Conservation (phyloP, 2,888 invertebrate species). For the Drosophila nr. fundita region DNA sequence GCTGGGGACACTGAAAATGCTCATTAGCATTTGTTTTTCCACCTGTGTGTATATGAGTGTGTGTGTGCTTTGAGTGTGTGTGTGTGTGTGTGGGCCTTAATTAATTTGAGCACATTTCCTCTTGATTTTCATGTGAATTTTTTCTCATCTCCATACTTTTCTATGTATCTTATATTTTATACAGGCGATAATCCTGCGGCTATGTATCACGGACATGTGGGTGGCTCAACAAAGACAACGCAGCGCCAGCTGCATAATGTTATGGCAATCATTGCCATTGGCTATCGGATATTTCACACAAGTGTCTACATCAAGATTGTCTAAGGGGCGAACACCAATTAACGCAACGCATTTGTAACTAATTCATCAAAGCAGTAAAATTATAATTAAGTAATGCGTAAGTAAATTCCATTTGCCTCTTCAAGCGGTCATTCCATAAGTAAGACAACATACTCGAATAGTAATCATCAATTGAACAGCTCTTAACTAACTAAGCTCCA, state of each 20-base stretch:
- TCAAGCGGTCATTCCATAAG: conserved; percentile 14
- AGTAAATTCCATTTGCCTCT: conserved; percentile 22
- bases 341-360: conserved; percentile 51
- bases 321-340: conserved; percentile 51
- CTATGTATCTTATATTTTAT: conserved; percentile 67
- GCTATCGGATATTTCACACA: conserved; percentile 82
- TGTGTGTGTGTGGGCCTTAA: conserved; percentile 47
- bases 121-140: conserved; percentile 42
- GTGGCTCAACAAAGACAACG: conserved; percentile 85
- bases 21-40: conserved; percentile 71
- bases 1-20: conserved; percentile 59
- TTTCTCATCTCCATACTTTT: conserved; percentile 2
- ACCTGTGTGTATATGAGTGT: conserved; percentile 21
- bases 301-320: conserved; percentile 80
- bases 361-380: conserved; percentile 42
- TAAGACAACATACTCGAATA: conserved; percentile 4
- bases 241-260: conserved; percentile 83
- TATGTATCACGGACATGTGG: conserved; percentile 88
- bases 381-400: conserved; percentile 38
- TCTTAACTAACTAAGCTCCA: conserved; percentile 25
- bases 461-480: conserved; percentile 32
- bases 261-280: conserved; percentile 80
- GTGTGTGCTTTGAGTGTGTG: conserved; percentile 6
- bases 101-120: conserved; percentile 73
- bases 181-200: conserved; percentile 93